phyloP scores from a whole-genome alignment of 1,140 invertebrate genomes.

The Pomacea maculata region DNA sequence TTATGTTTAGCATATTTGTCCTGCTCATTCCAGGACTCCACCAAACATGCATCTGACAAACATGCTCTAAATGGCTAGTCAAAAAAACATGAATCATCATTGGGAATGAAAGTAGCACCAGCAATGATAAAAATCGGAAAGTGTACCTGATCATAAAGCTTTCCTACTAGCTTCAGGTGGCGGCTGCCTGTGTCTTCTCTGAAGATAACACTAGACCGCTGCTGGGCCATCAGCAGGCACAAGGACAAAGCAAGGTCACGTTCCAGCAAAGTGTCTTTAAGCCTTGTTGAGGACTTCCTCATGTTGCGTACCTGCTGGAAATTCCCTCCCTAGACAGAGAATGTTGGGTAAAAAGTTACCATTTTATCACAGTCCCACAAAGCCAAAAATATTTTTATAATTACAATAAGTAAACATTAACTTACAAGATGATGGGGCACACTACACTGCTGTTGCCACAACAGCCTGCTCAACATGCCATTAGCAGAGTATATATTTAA shows the following conservation, averaged over 20 bases:
- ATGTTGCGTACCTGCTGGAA: constrained; percentile 97
- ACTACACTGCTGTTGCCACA: background rate
- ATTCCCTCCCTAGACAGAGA: constrained; percentile 80
- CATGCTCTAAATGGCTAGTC: no score
- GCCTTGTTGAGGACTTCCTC: constrained; percentile 92
- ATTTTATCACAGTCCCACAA: no score
- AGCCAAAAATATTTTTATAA: background rate
- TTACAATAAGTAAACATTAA: background rate
- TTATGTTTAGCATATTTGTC: no score
- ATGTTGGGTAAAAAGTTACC: constrained; percentile 10
- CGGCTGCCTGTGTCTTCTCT: constrained; percentile 61
- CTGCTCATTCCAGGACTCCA: no score
- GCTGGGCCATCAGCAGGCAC: constrained; percentile 95
- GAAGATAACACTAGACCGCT: constrained; percentile 91
- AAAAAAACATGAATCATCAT: no score
- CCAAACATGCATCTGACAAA: no score
- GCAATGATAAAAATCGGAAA: background rate
- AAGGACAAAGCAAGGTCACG: constrained; percentile 92
- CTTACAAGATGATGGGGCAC: background rate
- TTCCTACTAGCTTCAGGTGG: constrained; percentile 83
- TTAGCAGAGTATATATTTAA: no score
- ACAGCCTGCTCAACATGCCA: no score
- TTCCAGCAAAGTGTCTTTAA: constrained; percentile 93
- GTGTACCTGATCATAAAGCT: constrained; percentile 70
- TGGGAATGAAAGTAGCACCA: background rate